phyloP scores from a whole-genome alignment of 2,113 vertebrate genomes.

The Arizona elegans region DNA sequence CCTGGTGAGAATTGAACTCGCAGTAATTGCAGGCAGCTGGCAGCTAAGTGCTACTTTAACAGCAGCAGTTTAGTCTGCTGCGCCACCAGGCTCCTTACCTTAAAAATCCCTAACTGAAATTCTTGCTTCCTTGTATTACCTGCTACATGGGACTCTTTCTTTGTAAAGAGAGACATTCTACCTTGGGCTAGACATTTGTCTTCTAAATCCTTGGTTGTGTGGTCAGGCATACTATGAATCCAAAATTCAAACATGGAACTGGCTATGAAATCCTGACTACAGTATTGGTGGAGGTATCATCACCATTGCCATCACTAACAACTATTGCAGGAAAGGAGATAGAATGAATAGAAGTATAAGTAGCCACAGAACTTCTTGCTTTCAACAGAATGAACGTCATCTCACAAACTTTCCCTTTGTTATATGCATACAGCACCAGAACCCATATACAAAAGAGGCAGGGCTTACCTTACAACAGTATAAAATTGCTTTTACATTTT shows the following conservation, averaged over 20 bases:
- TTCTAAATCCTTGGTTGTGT: not conserved
- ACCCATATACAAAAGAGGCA: not conserved
- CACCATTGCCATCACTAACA: not conserved
- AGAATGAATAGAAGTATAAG: not conserved
- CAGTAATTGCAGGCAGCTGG: no score
- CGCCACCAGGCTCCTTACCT: not conserved
- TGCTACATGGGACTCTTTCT: not conserved
- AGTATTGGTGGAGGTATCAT: not conserved
- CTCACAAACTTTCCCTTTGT: not conserved
- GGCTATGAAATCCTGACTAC: not conserved
- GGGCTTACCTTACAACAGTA: not conserved
- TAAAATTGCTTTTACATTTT: not conserved
- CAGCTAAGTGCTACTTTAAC: no score
- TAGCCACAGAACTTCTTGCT: not conserved
- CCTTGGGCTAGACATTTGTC: not conserved
- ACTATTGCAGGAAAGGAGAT: not conserved
- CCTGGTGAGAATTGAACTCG: no score
- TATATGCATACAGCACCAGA: not conserved
- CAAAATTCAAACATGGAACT: not conserved
- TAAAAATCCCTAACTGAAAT: not conserved
- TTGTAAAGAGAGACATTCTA: not conserved
- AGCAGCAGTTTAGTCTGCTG: no score
- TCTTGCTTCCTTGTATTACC: not conserved
- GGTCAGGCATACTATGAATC: not conserved
- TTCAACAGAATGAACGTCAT: not conserved